Evolutionary conservation across 64 coral and sea anemone species (phyloP).

Genomic region (Stichodactyla helianthus): DNA sequence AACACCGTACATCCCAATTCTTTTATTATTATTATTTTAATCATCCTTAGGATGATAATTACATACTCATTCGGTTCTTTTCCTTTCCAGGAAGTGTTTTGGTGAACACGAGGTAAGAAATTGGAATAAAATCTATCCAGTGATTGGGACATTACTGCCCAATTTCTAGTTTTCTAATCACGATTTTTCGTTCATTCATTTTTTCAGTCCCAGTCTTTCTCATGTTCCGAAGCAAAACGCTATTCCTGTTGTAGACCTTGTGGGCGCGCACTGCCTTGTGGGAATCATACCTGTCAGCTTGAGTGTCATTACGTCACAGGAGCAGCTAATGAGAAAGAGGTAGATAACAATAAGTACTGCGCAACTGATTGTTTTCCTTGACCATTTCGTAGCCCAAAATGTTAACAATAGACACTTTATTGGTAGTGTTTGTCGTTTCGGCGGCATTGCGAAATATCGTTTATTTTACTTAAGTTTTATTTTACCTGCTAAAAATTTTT

Average conservation of each 20-base stretch:
- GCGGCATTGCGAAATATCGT: too few species aligned
- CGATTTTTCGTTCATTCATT: neutral
- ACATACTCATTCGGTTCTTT: neutral
- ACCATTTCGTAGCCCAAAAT: too few species aligned
- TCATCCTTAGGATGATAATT: neutral
- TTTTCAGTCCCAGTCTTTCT: constrained; percentile 51
- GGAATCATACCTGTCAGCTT: constrained; percentile 75
- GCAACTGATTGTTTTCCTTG: neutral
- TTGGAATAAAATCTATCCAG: neutral
- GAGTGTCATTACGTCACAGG: constrained; percentile 78
- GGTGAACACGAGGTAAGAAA: constrained; percentile 75
- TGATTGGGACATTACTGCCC: neutral
- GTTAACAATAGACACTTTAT: too few species aligned
- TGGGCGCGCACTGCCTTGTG: constrained; percentile 65
- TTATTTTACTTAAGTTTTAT: too few species aligned
- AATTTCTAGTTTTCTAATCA: neutral
- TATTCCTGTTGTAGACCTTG: constrained; percentile 80
- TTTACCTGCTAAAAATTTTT: neutral
- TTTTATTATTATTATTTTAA: too few species aligned
- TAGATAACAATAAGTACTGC: neutral
- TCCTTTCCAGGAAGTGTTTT: constrained; percentile 68
- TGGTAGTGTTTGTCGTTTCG: too few species aligned
- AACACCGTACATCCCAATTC: too few species aligned
- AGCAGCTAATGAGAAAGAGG: constrained; percentile 43
- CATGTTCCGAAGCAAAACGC: constrained; percentile 55